These are phyloP conservation scores for Agrenia bidenticulata DNA, from an alignment of 2,888 invertebrate species.

Conservation along the genomic window DNA sequence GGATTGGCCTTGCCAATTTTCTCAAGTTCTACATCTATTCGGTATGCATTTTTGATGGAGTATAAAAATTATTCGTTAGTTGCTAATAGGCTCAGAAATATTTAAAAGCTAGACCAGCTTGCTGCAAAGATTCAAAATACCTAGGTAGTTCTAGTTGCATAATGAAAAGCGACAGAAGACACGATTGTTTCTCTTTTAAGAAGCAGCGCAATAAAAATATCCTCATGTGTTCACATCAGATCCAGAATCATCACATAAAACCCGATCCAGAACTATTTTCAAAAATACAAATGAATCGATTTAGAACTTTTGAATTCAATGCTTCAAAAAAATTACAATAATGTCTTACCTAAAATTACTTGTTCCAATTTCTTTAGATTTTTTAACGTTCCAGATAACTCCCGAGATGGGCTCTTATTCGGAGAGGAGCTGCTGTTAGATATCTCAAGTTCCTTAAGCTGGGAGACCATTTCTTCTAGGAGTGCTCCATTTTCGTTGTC, in stretches of 20 bases:
- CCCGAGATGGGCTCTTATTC: conserved; percentile 56
- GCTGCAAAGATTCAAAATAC: not conserved
- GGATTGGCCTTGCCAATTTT: not conserved
- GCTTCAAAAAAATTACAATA: too few species aligned
- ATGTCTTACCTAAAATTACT: conserved; percentile 58
- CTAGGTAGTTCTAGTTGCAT: not conserved
- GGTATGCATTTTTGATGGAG: too few species aligned
- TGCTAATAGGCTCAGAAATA: not conserved
- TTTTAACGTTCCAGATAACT: conserved; percentile 60
- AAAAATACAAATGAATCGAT: conserved; percentile 13
- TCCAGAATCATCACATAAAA: conserved; percentile 54
- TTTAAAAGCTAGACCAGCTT: conserved; percentile 7
- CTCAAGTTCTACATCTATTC: too few species aligned
- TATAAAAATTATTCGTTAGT: too few species aligned
- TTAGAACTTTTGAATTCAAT: too few species aligned
- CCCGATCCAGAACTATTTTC: conserved; percentile 54
- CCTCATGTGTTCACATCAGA: conserved; percentile 25
- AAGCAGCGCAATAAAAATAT: not conserved
- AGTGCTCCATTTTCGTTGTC: conserved; percentile 54
- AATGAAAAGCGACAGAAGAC: not conserved
- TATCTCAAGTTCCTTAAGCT: conserved; percentile 53
- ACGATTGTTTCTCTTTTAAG: not conserved
- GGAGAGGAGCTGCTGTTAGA: conserved; percentile 48
- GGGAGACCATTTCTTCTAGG: conserved; percentile 54
- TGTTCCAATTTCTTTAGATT: conserved; percentile 61